phyloP scores from a whole-genome alignment of 2,113 vertebrate species.

The Embiotoca jacksoni region DNA sequence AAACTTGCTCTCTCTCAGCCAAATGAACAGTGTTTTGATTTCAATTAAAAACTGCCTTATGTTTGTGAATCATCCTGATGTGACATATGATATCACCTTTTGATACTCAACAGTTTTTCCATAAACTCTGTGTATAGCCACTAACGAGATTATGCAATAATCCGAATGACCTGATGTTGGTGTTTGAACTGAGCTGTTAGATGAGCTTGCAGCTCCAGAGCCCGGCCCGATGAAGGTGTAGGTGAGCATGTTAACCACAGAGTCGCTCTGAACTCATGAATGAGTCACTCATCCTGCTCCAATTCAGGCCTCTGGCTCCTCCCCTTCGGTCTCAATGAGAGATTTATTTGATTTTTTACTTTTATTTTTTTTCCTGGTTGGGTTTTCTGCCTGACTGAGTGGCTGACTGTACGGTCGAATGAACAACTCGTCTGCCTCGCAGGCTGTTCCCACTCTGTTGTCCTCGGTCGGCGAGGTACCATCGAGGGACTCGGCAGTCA shows the following conservation, averaged over 20 bases:
- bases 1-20: no score
- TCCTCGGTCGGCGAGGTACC: conserved; percentile 47
- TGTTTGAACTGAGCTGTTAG: conserved; percentile 8
- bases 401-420: conserved; percentile 26
- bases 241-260: conserved; percentile 1
- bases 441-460: conserved; percentile 59
- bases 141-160: not conserved
- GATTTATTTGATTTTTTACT: conserved; percentile 39
- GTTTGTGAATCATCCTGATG: not conserved
- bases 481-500: conserved; percentile 58
- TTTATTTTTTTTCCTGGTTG: conserved; percentile 18
- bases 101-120: not conserved
- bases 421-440: conserved; percentile 61
- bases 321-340: conserved; percentile 34
- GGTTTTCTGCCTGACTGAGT: conserved; percentile 61
- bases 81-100: not conserved
- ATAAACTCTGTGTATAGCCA: not conserved
- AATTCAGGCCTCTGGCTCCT: conserved; percentile 37
- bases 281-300: conserved; percentile 47
- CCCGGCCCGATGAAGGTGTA: conserved; percentile 3
- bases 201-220: not conserved
- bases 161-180: not conserved
- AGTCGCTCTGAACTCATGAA: conserved; percentile 29
- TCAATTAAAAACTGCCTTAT: not conserved
- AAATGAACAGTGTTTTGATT: no score